Evolutionary conservation across 2,797 vertebrate genomes (phyloP).

Genomic region (Argentina silus): DNA sequence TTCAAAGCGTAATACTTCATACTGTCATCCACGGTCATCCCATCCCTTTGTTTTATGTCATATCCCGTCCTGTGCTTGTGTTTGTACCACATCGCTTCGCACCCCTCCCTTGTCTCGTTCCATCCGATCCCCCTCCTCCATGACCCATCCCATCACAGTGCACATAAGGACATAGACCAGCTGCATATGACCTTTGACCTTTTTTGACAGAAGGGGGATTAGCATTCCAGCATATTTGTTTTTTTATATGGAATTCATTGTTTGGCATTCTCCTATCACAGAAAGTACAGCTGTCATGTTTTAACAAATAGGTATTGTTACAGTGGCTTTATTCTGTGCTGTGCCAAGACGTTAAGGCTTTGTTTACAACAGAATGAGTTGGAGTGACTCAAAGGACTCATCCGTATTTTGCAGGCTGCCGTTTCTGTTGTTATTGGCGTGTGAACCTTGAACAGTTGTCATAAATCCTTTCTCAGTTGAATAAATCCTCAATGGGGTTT

Average conservation of each 20-base stretch:
- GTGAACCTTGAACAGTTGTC: too few species aligned
- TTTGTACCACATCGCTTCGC: too few species aligned
- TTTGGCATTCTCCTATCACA: too few species aligned
- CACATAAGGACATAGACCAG: neutral
- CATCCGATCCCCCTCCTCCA: neutral
- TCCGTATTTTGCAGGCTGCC: neutral
- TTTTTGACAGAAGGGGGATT: neutral
- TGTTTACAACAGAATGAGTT: neutral
- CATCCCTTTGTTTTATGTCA: neutral
- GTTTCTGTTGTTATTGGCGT: neutral
- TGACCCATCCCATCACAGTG: neutral
- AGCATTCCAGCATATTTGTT: neutral
- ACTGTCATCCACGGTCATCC: neutral
- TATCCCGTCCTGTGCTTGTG: too few species aligned
- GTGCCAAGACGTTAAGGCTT: neutral
- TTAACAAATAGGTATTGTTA: neutral
- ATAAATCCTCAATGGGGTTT: neutral
- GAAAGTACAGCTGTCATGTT: neutral
- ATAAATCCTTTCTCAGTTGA: too few species aligned
- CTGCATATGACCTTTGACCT: neutral
- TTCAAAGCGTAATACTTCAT: neutral
- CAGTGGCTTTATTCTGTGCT: neutral
- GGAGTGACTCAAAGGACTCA: neutral
- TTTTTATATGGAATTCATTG: too few species aligned
- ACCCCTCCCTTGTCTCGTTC: too few species aligned